Conservation (phyloP, 2,113 vertebrate genomes). For the Syrmaticus mikado region DNA sequence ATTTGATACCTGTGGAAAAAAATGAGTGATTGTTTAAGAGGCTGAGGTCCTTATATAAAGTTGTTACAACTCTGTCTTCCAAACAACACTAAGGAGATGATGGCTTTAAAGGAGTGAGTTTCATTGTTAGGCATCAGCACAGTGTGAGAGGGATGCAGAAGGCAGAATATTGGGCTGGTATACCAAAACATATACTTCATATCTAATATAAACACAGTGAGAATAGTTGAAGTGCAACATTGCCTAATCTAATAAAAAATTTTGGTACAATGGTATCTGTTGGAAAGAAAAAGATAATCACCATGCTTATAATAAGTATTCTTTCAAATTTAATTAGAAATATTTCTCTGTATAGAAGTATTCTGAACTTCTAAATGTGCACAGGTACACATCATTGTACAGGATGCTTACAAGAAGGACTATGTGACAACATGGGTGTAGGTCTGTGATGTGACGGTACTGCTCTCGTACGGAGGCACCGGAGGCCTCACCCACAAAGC, state of each 20-base stretch:
- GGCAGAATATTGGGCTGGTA: conserved; percentile 30
- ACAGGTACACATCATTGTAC: background rate
- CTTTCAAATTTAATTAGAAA: background rate
- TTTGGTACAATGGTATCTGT: background rate
- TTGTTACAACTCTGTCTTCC: background rate
- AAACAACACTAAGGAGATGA: background rate
- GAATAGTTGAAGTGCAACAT: background rate
- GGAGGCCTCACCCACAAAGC: background rate
- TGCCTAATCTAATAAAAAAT: conserved; percentile 6
- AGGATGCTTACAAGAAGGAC: background rate
- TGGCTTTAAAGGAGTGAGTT: conserved; percentile 11
- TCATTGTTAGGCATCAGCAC: conserved; percentile 25
- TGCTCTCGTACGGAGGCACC: background rate
- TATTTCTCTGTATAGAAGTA: rapidly evolving
- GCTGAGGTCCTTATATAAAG: background rate
- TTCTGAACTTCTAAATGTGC: background rate
- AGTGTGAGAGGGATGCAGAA: conserved; percentile 29
- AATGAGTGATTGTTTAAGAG: background rate
- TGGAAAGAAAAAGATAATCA: background rate
- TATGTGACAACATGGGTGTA: background rate
- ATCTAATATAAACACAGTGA: background rate
- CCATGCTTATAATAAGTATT: background rate
- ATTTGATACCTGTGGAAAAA: background rate
- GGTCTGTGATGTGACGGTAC: background rate
- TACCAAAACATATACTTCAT: conserved; percentile 64